Evolutionary conservation across 2,888 invertebrate genomes (phyloP).

Genomic region (Nasonovia ribisnigri): DNA sequence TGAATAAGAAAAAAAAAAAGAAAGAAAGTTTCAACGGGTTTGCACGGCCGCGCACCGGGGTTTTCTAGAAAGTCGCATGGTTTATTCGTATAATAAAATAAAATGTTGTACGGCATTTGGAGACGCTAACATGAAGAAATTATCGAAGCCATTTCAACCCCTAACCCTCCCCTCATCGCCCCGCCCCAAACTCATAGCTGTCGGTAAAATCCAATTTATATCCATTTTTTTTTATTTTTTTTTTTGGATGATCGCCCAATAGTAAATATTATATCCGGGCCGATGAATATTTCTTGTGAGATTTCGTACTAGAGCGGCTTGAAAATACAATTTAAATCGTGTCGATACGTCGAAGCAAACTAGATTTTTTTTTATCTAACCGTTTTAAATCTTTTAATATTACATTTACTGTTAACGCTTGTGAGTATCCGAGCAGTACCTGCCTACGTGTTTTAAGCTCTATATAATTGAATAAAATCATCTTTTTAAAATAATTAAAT

Average conservation of each 20-base stretch:
- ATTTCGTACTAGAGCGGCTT: conserved; percentile 13
- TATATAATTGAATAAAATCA: not conserved
- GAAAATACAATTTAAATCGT: conserved; percentile 57
- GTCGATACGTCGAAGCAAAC: conserved; percentile 3
- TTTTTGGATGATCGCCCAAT: conserved; percentile 58
- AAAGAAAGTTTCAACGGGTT: not conserved
- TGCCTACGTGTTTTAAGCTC: not conserved
- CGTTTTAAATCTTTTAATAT: conserved; percentile 52
- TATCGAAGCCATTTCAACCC: conserved; percentile 37
- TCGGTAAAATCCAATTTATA: conserved; percentile 58
- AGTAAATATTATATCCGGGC: conserved; percentile 54
- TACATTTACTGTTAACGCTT: conserved; percentile 23
- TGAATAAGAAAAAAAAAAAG: not conserved
- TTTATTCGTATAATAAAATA: conserved; percentile 32
- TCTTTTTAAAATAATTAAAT: not conserved
- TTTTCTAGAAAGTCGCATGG: conserved; percentile 2
- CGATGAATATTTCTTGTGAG: conserved; percentile 59
- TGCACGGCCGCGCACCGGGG: not conserved
- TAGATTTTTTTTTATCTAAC: conserved; percentile 4
- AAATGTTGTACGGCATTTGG: conserved; percentile 4
- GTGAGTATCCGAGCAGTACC: not conserved
- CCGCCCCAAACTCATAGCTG: not conserved
- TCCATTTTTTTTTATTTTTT: conserved; percentile 1
- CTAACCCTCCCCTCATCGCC: not conserved
- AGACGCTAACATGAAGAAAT: conserved; percentile 40